phyloP scores from a whole-genome alignment of 2,113 vertebrate genomes.

The Charadrius vociferus region DNA sequence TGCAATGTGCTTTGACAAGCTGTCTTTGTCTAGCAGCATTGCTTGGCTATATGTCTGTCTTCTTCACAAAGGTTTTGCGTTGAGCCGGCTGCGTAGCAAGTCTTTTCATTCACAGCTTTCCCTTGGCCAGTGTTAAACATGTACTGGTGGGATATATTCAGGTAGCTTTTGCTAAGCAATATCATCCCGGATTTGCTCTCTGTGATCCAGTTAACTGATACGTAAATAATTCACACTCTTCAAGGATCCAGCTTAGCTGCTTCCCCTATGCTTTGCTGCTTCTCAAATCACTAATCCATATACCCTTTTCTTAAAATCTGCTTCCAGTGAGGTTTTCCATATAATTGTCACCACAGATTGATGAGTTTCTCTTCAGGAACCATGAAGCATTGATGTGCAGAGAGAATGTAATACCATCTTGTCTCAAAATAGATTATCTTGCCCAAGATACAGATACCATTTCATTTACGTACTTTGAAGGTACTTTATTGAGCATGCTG shows the following conservation, averaged over 20 bases:
- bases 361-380: conserved; percentile 41
- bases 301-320: conserved; percentile 11
- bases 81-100: background rate
- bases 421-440: background rate
- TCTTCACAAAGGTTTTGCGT: background rate
- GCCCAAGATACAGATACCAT: background rate
- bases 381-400: background rate
- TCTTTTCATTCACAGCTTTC: background rate
- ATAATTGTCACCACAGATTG: conserved; percentile 50
- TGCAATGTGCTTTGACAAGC: conserved; percentile 4
- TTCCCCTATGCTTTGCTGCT: conserved; percentile 20
- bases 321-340: conserved; percentile 33
- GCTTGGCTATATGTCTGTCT: conserved; percentile 8
- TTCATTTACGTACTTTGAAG: background rate
- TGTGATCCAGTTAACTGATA: conserved; percentile 28
- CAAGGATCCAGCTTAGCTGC: background rate
- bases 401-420: background rate
- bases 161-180: background rate
- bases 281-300: conserved; percentile 47
- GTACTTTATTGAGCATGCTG: background rate
- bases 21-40: background rate
- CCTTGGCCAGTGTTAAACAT: background rate
- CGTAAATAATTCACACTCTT: conserved; percentile 32
- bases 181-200: background rate
- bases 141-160: background rate